phyloP scores from a whole-genome alignment of 2,797 vertebrate species.

The Scolopax rusticola region DNA sequence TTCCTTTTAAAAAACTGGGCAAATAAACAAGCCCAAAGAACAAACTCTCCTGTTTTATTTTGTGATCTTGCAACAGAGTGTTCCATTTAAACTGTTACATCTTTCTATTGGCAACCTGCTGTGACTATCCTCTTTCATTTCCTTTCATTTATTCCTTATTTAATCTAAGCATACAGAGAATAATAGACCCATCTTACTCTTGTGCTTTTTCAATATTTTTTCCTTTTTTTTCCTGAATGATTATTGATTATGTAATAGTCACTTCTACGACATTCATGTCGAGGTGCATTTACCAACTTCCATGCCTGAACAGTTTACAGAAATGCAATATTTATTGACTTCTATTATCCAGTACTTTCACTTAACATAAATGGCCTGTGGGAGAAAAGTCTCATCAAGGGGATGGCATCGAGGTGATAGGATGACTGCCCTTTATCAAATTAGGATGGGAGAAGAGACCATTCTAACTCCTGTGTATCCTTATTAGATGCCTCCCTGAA shows the following conservation, averaged over 20 bases:
- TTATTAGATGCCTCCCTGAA: background rate
- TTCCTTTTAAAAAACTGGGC: background rate
- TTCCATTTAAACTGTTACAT: background rate
- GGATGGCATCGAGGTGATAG: background rate
- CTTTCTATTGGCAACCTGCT: conserved; percentile 10
- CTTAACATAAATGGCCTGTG: background rate
- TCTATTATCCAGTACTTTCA: conserved; percentile 3
- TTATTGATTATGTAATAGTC: conserved; percentile 51
- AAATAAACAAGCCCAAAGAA: conserved; percentile 1
- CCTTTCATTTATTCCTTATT: conserved; percentile 38
- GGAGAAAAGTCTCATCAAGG: background rate
- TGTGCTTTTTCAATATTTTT: background rate
- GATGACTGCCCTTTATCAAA: background rate
- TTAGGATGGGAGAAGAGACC: background rate
- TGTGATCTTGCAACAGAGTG: background rate
- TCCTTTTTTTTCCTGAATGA: conserved; percentile 2
- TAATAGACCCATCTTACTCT: background rate
- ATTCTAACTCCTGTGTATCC: background rate
- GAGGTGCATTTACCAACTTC: conserved; percentile 2
- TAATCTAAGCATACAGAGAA: conserved; percentile 3
- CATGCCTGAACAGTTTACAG: background rate
- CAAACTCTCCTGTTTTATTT: background rate
- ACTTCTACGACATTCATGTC: conserved; percentile 2
- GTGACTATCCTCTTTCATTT: conserved; percentile 18
- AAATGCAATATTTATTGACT: background rate